These are phyloP conservation scores for Brachirus orientalis DNA, from an alignment of 2,113 vertebrate species.

Conservation along the genomic window DNA sequence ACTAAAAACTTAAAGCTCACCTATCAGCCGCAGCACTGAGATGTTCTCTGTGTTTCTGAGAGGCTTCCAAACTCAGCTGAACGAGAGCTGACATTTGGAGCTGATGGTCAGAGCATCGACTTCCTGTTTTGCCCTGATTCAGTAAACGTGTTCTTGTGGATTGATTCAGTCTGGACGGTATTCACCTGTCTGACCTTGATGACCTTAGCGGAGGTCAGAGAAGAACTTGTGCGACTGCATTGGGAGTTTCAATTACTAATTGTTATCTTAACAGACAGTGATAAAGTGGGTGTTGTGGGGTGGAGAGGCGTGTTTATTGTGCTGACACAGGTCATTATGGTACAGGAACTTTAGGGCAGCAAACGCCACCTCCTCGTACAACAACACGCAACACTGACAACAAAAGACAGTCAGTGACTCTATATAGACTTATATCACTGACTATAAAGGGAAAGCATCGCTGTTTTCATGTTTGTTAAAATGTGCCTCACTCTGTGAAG, in stretches of 20 bases:
- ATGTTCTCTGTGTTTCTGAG: neutral
- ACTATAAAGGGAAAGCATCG: too few species aligned
- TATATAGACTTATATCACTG: too few species aligned
- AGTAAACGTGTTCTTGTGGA: neutral
- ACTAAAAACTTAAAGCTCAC: too few species aligned
- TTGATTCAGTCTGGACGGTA: neutral
- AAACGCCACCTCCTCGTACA: neutral
- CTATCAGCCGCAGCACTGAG: too few species aligned
- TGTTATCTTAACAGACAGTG: neutral
- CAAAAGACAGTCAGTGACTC: too few species aligned
- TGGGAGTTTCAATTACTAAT: too few species aligned
- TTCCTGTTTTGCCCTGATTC: neutral
- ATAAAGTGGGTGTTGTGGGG: conserved; percentile 19
- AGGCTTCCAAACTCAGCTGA: neutral
- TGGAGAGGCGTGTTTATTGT: conserved; percentile 1
- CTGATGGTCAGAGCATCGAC: too few species aligned
- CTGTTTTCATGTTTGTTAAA: too few species aligned
- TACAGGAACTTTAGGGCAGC: neutral
- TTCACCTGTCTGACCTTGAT: neutral
- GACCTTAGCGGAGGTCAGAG: too few species aligned
- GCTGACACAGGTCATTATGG: neutral
- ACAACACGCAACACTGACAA: too few species aligned
- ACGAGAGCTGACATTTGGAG: neutral
- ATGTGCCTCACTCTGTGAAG: neutral
- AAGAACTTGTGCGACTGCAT: too few species aligned